phyloP scores from a whole-genome alignment of 2,113 vertebrate genomes.

The Phycodurus eques region DNA sequence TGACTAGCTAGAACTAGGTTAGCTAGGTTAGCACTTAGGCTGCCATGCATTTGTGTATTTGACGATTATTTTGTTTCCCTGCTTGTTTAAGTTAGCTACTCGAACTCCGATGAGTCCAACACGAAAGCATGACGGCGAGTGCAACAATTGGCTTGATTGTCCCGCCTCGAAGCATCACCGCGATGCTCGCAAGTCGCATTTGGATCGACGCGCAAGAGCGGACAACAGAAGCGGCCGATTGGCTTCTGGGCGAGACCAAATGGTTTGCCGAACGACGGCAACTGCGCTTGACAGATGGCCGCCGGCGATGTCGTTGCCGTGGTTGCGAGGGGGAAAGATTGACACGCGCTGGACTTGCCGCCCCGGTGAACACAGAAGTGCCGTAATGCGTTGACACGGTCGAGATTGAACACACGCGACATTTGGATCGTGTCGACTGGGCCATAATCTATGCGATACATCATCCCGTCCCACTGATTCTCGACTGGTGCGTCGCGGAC shows the following conservation, averaged over 20 bases:
- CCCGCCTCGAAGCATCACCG: background rate
- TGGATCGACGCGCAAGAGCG: background rate
- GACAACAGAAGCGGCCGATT: background rate
- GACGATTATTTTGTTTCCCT: background rate
- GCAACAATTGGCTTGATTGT: background rate
- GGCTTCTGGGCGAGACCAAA: background rate
- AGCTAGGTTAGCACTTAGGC: too few species aligned
- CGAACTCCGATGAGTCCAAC: background rate
- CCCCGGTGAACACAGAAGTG: background rate
- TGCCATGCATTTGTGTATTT: too few species aligned
- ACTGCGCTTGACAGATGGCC: conserved; percentile 1
- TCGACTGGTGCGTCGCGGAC: too few species aligned
- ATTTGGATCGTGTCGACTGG: background rate
- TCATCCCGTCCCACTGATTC: background rate
- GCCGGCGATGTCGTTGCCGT: background rate
- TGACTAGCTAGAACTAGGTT: too few species aligned
- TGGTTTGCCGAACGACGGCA: background rate
- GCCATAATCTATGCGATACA: background rate
- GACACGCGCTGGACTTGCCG: conserved; percentile 3
- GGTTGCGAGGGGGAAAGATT: background rate
- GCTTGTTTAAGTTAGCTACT: background rate
- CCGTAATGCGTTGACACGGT: background rate
- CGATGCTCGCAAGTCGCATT: background rate
- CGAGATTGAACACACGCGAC: background rate
- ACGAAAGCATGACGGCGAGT: background rate